A percentile compares a stretch with the other conserved stretches of the same genome.
Conservation (phyloP, 1,140 invertebrate species). For the Zaprionus nigranus region DNA sequence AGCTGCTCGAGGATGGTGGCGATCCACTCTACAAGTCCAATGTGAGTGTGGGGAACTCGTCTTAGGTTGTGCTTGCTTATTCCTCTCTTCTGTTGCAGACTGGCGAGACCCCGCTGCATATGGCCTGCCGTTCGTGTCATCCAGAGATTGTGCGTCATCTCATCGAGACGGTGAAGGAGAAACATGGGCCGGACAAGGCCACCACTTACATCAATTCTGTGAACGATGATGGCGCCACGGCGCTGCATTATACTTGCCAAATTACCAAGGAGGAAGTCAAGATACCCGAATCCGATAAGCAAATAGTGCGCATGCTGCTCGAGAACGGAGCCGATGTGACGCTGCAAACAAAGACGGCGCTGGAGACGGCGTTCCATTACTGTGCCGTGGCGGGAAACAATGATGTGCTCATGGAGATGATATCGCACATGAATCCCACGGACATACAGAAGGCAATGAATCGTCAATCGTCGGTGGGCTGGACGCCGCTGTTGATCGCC, state of each 20-base stretch:
- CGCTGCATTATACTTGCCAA: slow-evolving; percentile 95
- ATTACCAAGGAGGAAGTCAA: slow-evolving; percentile 91
- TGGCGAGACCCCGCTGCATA: slow-evolving; percentile 97
- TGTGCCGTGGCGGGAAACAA: slow-evolving; percentile 98
- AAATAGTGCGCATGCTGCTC: slow-evolving; percentile 94
- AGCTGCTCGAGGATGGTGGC: slow-evolving; percentile 95
- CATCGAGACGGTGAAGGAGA: slow-evolving; percentile 93
- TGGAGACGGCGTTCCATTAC: slow-evolving; percentile 98
- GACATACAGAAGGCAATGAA: slow-evolving; percentile 97
- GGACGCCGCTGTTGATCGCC: slow-evolving; percentile 98
- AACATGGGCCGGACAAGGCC: slow-evolving; percentile 89
- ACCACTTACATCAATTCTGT: slow-evolving; percentile 91
- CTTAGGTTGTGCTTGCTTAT: background rate
- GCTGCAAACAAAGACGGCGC: slow-evolving; percentile 92
- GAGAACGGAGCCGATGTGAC: slow-evolving; percentile 95
- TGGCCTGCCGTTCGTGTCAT: slow-evolving; percentile 93
- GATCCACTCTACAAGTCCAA: slow-evolving; percentile 96
- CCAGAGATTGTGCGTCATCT: slow-evolving; percentile 94
- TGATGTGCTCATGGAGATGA: slow-evolving; percentile 96
- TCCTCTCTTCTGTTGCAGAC: slow-evolving; percentile 86
- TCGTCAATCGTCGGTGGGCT: slow-evolving; percentile 94
- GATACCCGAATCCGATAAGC: slow-evolving; percentile 92
- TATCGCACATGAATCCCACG: slow-evolving; percentile 93
- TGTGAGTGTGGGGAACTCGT: slow-evolving; percentile 85
- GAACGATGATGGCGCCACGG: slow-evolving; percentile 96